A percentile compares a stretch with the other conserved stretches of the same genome.
Evolutionary conservation across 1,140 invertebrate species (phyloP).

Genomic region (Drosophila bipectinata): DNA sequence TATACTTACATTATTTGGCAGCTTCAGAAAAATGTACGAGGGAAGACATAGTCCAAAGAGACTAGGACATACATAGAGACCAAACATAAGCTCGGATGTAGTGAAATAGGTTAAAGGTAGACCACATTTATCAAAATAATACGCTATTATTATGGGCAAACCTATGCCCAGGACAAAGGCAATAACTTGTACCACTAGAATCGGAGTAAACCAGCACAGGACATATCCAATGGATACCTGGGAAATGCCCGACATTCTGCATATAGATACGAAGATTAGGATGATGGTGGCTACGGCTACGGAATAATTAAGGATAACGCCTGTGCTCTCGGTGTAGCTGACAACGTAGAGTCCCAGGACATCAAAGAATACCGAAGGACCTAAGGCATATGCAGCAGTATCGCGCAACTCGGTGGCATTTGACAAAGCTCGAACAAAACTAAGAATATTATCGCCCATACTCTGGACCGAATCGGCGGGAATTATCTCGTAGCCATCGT

Average conservation of each 20-base stretch:
- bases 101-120: conserved; percentile 88
- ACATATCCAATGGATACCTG: not conserved
- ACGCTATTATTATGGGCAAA: conserved; percentile 84
- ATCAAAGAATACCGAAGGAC: not conserved
- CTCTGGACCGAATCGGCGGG: conserved; percentile 1
- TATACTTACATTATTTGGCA: conserved; percentile 9
- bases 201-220: not conserved
- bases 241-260: not conserved
- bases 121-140: conserved; percentile 66
- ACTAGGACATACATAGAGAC: conserved; percentile 80
- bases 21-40: not conserved
- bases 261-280: not conserved
- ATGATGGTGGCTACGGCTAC: not conserved
- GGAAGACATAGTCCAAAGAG: conserved; percentile 71
- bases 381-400: not conserved
- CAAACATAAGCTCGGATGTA: conserved; percentile 86
- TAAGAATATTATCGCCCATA: not conserved
- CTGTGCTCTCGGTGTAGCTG: not conserved
- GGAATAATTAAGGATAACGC: not conserved
- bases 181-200: conserved; percentile 6
- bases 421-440: not conserved
- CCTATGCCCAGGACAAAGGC: conserved; percentile 80
- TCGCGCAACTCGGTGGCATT: not conserved
- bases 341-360: not conserved
- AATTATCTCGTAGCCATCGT: conserved; percentile 87